Percentiles rank a stretch among this genome's conserved stretches.
phyloP scores from a whole-genome alignment of 2,113 vertebrate genomes.

The Brachypodius melanocephalos region DNA sequence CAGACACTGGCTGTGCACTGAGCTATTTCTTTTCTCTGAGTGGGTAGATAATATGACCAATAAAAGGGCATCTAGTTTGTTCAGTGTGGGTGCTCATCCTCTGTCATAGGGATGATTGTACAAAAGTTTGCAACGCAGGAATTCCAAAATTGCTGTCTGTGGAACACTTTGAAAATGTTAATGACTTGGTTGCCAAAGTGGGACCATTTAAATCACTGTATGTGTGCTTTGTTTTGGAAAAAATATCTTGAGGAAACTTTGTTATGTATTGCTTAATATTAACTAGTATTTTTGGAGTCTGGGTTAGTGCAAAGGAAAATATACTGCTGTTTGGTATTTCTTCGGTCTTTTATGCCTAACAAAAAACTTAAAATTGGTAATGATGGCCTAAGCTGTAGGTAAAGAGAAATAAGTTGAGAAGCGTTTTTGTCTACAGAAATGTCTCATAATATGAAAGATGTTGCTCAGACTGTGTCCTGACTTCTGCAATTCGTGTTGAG shows the following conservation, averaged over 20 bases:
- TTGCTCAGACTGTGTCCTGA: neutral
- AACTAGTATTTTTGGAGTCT: neutral
- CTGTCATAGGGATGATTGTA: accelerated
- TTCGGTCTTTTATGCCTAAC: neutral
- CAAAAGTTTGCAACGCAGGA: neutral
- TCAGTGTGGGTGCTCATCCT: neutral
- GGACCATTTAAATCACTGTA: neutral
- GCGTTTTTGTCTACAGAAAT: neutral
- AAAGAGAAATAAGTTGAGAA: neutral
- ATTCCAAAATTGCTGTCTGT: neutral
- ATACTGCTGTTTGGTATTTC: neutral
- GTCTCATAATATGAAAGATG: neutral
- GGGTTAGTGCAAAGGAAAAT: neutral
- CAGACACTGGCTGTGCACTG: neutral
- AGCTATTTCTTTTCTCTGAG: neutral
- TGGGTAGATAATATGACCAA: neutral
- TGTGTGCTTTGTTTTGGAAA: neutral
- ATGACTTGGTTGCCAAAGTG: neutral
- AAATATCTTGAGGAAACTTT: neutral
- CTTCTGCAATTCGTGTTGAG: neutral
- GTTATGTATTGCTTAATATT: neutral
- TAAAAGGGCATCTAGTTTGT: neutral
- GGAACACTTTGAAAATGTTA: neutral
- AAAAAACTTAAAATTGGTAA: neutral
- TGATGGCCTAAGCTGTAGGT: neutral